phyloP scores from a whole-genome alignment of 2,888 invertebrate genomes.

The Galeruca laticollis region DNA sequence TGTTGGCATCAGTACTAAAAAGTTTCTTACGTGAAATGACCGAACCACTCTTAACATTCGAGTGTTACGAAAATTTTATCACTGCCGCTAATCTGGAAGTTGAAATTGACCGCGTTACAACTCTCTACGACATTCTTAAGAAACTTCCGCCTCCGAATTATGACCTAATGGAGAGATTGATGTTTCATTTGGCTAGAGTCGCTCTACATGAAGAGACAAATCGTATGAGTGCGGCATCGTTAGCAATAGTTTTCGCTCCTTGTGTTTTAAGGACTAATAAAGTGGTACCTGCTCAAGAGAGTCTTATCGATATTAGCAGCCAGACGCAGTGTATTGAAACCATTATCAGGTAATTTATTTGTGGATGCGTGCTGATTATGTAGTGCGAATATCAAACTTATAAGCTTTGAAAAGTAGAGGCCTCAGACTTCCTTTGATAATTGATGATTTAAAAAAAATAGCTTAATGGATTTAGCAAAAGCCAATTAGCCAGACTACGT shows the following conservation, averaged over 20 bases:
- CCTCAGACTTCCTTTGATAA: too few species aligned
- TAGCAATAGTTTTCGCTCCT: conserved; percentile 95
- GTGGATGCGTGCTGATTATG: too few species aligned
- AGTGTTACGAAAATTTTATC: conserved; percentile 94
- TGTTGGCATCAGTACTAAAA: conserved; percentile 90
- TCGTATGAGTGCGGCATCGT: conserved; percentile 90
- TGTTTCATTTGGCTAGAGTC: conserved; percentile 92
- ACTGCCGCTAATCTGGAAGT: conserved; percentile 88
- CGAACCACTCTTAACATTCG: conserved; percentile 92
- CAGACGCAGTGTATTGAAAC: conserved; percentile 93
- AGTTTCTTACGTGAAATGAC: conserved; percentile 92
- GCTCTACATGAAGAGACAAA: conserved; percentile 89
- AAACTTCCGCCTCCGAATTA: conserved; percentile 91
- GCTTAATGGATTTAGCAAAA: too few species aligned
- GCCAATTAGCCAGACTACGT: too few species aligned
- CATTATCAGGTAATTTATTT: conserved; percentile 73
- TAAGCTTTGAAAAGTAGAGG: too few species aligned
- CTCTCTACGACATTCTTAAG: conserved; percentile 87
- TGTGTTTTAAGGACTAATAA: conserved; percentile 92
- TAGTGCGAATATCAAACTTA: too few species aligned
- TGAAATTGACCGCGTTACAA: conserved; percentile 83
- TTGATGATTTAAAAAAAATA: too few species aligned
- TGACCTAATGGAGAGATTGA: conserved; percentile 89
- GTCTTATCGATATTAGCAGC: conserved; percentile 88
- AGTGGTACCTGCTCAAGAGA: conserved; percentile 90